Conservation (phyloP, 2,113 vertebrate species). For the Eira barbara region DNA sequence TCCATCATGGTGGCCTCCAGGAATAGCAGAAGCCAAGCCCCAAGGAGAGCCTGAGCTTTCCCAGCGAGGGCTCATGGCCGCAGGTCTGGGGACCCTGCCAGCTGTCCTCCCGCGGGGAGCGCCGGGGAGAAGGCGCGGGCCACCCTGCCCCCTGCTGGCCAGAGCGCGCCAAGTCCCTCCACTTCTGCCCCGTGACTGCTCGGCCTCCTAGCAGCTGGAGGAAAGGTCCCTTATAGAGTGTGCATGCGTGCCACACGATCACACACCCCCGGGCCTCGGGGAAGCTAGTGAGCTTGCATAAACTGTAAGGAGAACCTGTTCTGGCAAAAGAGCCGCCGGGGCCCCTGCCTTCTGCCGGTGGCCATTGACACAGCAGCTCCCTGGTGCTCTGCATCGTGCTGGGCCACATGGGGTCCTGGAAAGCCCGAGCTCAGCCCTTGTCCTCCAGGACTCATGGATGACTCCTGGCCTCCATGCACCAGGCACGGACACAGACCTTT, state of each 20-base stretch:
- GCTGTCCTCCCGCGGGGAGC: accelerated
- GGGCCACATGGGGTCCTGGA: accelerated
- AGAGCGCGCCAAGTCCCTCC: no score
- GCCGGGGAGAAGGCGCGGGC: accelerated
- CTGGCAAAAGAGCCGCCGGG: accelerated
- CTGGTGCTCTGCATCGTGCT: accelerated
- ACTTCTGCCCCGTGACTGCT: accelerated
- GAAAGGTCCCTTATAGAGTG: no score
- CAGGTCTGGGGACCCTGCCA: background rate
- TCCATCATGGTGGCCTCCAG: background rate
- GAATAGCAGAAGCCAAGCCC: no score
- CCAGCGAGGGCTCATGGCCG: background rate
- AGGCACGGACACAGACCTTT: background rate
- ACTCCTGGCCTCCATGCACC: background rate
- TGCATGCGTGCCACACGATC: background rate
- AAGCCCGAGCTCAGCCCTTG: accelerated
- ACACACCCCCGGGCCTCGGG: background rate
- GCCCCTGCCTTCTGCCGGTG: accelerated
- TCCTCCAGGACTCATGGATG: background rate
- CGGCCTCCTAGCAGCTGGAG: background rate
- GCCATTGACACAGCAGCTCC: background rate
- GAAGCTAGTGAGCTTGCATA: background rate
- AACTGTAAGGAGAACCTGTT: no score
- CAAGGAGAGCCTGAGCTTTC: background rate
- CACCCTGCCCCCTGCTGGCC: slow-evolving; percentile 32